Conservation (phyloP, 1,140 invertebrate species). For the Helicoverpa armigera region DNA sequence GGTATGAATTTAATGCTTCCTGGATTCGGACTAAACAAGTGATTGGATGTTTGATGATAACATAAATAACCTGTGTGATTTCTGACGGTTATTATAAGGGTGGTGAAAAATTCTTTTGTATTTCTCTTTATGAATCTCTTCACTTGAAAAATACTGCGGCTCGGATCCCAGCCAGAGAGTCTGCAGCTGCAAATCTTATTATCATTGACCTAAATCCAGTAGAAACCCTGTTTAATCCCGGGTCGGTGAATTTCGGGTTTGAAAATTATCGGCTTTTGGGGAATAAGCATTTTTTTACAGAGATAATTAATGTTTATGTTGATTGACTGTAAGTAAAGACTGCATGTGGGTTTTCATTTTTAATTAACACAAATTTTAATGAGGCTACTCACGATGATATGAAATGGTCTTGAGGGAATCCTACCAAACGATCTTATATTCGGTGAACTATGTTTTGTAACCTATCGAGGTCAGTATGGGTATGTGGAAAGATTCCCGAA, state of each 20-base stretch:
- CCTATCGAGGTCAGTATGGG: no score
- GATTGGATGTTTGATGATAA: neutral
- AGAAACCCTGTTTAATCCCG: neutral
- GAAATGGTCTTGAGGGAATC: no score
- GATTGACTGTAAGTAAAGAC: no score
- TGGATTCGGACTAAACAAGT: constrained; percentile 1
- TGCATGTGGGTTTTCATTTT: no score
- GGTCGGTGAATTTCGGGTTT: neutral
- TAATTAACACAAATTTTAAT: no score
- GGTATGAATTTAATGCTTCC: constrained; percentile 17
- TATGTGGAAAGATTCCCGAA: no score
- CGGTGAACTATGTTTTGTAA: no score
- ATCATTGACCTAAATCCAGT: neutral
- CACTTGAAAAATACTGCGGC: neutral
- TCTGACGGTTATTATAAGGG: neutral
- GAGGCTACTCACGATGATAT: no score
- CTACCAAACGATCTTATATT: no score
- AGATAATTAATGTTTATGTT: neutral
- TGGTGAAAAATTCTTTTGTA: neutral
- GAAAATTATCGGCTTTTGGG: neutral
- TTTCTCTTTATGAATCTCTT: neutral
- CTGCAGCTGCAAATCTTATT: neutral
- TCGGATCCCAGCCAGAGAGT: neutral
- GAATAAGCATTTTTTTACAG: neutral
- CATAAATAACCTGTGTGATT: no score